Conservation (phyloP, 1,140 invertebrate species). For the Drosophila sucinea region DNA sequence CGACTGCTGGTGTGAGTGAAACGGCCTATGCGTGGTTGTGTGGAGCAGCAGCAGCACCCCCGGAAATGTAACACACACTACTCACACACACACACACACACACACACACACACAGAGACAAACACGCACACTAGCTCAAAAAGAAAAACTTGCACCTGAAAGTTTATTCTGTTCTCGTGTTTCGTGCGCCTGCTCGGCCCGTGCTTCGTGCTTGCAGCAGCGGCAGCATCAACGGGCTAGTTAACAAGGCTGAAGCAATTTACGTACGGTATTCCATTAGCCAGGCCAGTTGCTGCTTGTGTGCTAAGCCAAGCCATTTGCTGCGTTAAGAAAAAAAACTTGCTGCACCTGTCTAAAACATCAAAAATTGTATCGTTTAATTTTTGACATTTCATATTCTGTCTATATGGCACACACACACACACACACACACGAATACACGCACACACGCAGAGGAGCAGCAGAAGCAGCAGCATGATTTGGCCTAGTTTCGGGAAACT, state of each 20-base stretch:
- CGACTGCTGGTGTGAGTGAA: slow-evolving; percentile 47
- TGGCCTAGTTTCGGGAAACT: slow-evolving; percentile 65
- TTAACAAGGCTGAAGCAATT: slow-evolving; percentile 2
- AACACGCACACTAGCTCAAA: slow-evolving; percentile 42
- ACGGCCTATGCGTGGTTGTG: slow-evolving; percentile 42
- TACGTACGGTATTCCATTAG: too few species aligned
- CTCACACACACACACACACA: slow-evolving; percentile 30
- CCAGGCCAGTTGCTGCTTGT: slow-evolving; percentile 57
- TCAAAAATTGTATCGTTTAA: neutral
- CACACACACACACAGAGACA: slow-evolving; percentile 30
- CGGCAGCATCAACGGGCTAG: slow-evolving; percentile 9
- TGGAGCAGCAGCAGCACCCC: slow-evolving; percentile 59
- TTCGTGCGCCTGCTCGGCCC: slow-evolving; percentile 56
- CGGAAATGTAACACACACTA: slow-evolving; percentile 70
- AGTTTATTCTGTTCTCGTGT: slow-evolving; percentile 55
- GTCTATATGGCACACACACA: neutral
- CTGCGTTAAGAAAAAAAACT: neutral
- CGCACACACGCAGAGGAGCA: neutral
- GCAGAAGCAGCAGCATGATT: slow-evolving; percentile 38
- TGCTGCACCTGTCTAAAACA: slow-evolving; percentile 59
- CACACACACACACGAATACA: neutral
- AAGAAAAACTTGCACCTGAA: slow-evolving; percentile 79
- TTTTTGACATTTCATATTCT: slow-evolving; percentile 4
- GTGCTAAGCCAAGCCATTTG: slow-evolving; percentile 35
- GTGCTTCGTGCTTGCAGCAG: slow-evolving; percentile 28